Evolutionary conservation across 2,888 invertebrate genomes (phyloP), one percentile per base, ranked within the genome.

Genomic region (Drosophila emarginata): DNA sequence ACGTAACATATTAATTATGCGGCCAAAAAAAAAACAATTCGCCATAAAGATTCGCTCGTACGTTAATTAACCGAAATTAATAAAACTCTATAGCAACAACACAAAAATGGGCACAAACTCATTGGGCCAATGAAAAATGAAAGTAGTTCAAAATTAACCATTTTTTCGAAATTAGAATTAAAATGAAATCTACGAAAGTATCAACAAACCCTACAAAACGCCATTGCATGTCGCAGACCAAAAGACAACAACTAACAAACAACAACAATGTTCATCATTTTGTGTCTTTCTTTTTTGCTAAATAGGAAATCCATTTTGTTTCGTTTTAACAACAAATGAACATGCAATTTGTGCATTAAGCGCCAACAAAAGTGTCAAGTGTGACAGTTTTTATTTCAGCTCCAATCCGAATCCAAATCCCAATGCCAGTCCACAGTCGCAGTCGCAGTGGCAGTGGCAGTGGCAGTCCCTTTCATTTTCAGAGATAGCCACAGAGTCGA

Each of bases 1-100:
- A 88, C 88, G 83, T 84, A 84, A 84, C 78, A 64, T 84, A 82
- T 86, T 84, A 82, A 88, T 87, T 86, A 82, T 80, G 78, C 64
- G 57, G 26, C 62, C 58, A n/a, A 26, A 54, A 52, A 2, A 62
- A 50, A 60, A 76, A 60, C 64, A 68, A 58, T 65, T 61, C 12
- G 68, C 73, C 64, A 68, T 54, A 40, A 18, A 61, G 61, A 61
- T 67, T 45, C 45, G 45, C 18, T 72, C 53, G 65, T 32, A 62
- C 53, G 59, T 62, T 87, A 85, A 84, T 85, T 87, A 45, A 78
- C 73, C 58, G 45, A 77, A 67, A 77, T 86, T 78, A 78, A 80
- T 86, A 77, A 75, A 45, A 45, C 14, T 21, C 45, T 4, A 11
- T 12, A 45, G 36, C 68, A 54, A 39, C 23, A 23, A 14, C 50